These are phyloP conservation scores for Carcinoscorpius rotundicauda DNA, from an alignment of 1,140 invertebrate species.

Conservation along the genomic window DNA sequence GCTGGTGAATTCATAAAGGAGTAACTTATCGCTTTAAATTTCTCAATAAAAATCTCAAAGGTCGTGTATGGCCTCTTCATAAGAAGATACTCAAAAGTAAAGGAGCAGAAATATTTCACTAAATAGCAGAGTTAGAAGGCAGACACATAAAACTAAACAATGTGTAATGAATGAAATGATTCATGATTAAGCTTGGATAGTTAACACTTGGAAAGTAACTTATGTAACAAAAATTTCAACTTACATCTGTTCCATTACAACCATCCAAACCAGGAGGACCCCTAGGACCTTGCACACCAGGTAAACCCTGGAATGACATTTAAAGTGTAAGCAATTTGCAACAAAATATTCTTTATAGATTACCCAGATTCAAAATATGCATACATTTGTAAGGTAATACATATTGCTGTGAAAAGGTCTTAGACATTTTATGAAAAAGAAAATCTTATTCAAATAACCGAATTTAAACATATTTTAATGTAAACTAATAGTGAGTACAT, in stretches of 20 bases:
- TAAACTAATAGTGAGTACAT: too few relatives aligned
- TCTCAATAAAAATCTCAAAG: too few relatives aligned
- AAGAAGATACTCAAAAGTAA: too few relatives aligned
- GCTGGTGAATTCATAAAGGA: too few relatives aligned
- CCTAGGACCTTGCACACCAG: conserved; percentile 53
- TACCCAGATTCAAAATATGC: too few relatives aligned
- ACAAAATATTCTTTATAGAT: background rate
- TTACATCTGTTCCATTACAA: conserved; percentile 79
- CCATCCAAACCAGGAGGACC: conserved; percentile 73
- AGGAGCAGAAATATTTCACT: background rate
- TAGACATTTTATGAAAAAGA: too few relatives aligned
- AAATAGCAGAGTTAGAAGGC: background rate
- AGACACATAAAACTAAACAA: background rate
- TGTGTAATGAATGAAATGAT: background rate
- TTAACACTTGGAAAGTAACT: background rate
- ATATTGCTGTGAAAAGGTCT: too few relatives aligned
- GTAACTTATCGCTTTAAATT: too few relatives aligned
- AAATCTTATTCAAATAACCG: too few relatives aligned
- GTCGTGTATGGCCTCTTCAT: too few relatives aligned
- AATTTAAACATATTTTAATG: too few relatives aligned
- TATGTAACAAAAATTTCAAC: background rate
- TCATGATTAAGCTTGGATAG: background rate
- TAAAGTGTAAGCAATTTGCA: background rate
- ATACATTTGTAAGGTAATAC: too few relatives aligned
- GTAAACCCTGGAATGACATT: conserved; percentile 25